Conservation (phyloP, 2,888 invertebrate species). For the Leuctra nigra region DNA sequence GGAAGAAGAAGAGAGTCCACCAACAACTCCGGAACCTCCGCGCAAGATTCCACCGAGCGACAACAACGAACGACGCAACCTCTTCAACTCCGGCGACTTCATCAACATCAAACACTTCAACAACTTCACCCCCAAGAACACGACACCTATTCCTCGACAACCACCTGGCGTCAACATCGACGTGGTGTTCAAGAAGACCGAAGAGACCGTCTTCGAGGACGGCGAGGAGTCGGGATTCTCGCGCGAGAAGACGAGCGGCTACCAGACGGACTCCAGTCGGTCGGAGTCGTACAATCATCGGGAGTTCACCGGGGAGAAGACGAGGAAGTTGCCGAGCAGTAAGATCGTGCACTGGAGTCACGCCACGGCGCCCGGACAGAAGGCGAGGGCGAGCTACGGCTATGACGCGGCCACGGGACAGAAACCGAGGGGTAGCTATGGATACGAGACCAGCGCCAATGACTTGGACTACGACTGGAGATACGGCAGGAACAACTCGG, state of each 20-base stretch:
- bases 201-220: neutral
- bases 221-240: conserved; percentile 5
- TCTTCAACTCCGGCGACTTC: neutral
- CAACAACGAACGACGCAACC: neutral
- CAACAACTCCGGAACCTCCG: neutral
- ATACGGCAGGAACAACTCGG: neutral
- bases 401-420: neutral
- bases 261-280: conserved; percentile 8
- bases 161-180: neutral
- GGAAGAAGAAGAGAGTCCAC: neutral
- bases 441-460: conserved; percentile 25
- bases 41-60: neutral
- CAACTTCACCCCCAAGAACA: neutral
- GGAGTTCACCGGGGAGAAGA: conserved; percentile 16
- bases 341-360: neutral
- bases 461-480: conserved; percentile 22
- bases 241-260: conserved; percentile 1
- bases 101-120: conserved; percentile 6
- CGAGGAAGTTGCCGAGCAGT: neutral
- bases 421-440: neutral
- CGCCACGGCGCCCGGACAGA: neutral
- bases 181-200: neutral
- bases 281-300: conserved; percentile 24
- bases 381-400: neutral
- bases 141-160: neutral